phyloP scores from a whole-genome alignment of 2,888 invertebrate genomes.

The Omphaloscelis lunosa region DNA sequence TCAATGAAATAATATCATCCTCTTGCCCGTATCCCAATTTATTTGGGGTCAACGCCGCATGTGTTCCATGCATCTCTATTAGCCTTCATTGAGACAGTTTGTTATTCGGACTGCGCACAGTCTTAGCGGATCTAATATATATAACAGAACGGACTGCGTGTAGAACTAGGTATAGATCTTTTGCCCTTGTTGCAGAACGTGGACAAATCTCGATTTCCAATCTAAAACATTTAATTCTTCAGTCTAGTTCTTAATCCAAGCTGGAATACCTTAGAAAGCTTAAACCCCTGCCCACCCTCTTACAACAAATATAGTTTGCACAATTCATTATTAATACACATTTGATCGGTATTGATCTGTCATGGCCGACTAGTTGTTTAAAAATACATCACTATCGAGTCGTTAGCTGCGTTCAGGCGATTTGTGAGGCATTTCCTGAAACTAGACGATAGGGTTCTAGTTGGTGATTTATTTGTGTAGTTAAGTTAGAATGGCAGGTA shows the following conservation, averaged over 20 bases:
- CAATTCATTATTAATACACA: slow-evolving; percentile 27
- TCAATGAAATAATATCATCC: background rate
- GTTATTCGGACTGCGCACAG: background rate
- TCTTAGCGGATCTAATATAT: background rate
- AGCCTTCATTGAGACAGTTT: background rate
- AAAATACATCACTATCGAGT: slow-evolving; percentile 54
- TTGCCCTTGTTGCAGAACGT: background rate
- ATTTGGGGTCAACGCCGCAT: too few relatives aligned
- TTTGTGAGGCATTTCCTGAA: slow-evolving; percentile 25
- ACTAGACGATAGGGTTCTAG: background rate
- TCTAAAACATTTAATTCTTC: too few relatives aligned
- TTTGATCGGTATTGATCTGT: slow-evolving; percentile 56
- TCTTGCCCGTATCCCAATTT: background rate
- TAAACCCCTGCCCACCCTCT: background rate
- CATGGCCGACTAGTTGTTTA: slow-evolving; percentile 44
- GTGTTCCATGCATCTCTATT: background rate
- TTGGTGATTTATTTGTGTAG: background rate
- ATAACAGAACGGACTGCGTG: background rate
- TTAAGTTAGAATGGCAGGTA: background rate
- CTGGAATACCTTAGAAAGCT: background rate
- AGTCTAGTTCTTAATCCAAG: background rate
- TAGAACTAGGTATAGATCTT: background rate
- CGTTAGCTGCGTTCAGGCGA: slow-evolving; percentile 14
- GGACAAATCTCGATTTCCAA: background rate
- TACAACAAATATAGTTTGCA: slow-evolving; percentile 5